Percentiles rank a stretch among this genome's conserved stretches.
phyloP scores from a whole-genome alignment of 2,888 invertebrate genomes.

The Elmis aenea region DNA sequence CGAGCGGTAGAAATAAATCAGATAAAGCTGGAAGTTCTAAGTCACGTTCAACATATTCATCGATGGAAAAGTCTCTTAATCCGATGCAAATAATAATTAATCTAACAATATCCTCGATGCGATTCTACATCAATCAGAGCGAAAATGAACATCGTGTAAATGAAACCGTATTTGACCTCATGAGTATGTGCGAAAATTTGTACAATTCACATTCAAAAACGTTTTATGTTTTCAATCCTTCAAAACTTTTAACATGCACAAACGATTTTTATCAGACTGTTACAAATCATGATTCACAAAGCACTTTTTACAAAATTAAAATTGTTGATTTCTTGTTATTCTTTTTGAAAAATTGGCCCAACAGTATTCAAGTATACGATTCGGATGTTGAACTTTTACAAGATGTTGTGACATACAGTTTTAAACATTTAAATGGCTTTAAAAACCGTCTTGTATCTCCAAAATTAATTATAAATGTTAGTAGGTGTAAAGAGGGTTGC shows the following conservation, averaged over 20 bases:
- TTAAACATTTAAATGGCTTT: no score
- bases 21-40: conserved; percentile 1
- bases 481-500: conserved; percentile 2
- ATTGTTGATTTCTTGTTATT: conserved; percentile 13
- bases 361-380: no score
- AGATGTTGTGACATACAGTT: no score
- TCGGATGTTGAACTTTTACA: no score
- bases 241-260: conserved; percentile 18
- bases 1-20: background rate
- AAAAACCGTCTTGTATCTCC: no score
- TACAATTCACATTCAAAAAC: conserved; percentile 17
- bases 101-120: conserved; percentile 16
- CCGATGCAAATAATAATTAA: conserved; percentile 20
- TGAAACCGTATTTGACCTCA: conserved; percentile 15
- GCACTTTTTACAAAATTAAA: conserved; percentile 1
- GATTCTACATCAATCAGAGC: conserved; percentile 17
- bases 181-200: conserved; percentile 24
- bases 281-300: conserved; percentile 12
- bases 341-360: no score
- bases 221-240: conserved; percentile 16
- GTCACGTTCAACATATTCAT: conserved; percentile 2
- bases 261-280: conserved; percentile 22
- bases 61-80: conserved; percentile 7
- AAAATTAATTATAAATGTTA: conserved; percentile 11
- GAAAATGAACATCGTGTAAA: conserved; percentile 13